These are phyloP conservation scores for Natrix natrix DNA, from an alignment of 2,797 vertebrate species.

Conservation along the genomic window DNA sequence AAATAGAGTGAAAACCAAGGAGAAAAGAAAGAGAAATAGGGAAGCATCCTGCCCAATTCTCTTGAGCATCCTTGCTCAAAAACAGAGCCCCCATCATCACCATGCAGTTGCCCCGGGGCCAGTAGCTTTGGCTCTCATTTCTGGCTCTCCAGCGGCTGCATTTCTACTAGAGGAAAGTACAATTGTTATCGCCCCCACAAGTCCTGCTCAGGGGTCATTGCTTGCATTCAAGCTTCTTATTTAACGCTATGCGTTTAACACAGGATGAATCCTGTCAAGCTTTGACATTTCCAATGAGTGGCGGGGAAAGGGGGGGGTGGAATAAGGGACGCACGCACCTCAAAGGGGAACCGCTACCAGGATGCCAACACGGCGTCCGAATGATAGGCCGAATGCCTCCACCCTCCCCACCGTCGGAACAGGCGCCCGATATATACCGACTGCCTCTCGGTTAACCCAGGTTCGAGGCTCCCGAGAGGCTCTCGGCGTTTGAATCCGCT, in stretches of 20 bases:
- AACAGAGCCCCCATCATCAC: neutral
- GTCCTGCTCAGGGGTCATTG: neutral
- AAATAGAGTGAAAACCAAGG: neutral
- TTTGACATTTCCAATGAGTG: neutral
- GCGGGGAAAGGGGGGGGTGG: too few species aligned
- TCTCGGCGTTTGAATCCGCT: neutral
- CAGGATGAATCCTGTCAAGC: neutral
- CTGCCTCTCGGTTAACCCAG: too few species aligned
- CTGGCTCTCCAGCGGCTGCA: slow-evolving; percentile 35
- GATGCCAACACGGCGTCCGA: neutral
- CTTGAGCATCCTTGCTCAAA: neutral
- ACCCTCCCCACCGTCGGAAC: too few species aligned
- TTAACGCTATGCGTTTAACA: neutral
- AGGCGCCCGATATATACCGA: neutral
- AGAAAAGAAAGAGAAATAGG: neutral
- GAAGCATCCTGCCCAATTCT: neutral
- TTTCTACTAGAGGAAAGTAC: slow-evolving; percentile 39
- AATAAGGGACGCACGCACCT: neutral
- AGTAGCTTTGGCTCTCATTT: slow-evolving; percentile 8
- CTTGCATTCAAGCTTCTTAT: neutral
- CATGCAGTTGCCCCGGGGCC: slow-evolving; percentile 7
- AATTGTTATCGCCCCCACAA: slow-evolving; percentile 39
- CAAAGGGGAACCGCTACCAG: neutral
- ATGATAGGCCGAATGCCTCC: neutral
- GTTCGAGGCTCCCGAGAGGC: neutral